Evolutionary conservation across 2,113 vertebrate genomes (phyloP).

Genomic region (Nesoenas mayeri): DNA sequence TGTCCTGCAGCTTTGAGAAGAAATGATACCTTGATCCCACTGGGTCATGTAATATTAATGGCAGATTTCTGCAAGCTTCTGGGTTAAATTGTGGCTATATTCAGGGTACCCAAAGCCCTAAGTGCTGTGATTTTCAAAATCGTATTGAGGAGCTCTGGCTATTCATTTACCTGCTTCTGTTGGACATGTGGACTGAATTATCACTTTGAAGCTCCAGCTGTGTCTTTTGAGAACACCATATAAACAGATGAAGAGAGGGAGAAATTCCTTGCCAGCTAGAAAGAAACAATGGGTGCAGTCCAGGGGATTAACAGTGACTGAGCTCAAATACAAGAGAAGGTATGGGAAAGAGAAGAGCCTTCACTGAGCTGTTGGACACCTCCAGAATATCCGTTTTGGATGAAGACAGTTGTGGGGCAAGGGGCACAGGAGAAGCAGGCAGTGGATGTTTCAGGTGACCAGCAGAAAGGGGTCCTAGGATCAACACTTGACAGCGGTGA

Average conservation of each 20-base stretch:
- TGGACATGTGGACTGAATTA: background rate
- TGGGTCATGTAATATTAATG: background rate
- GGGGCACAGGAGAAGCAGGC: background rate
- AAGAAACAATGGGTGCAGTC: background rate
- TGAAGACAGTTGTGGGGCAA: background rate
- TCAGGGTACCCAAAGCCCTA: background rate
- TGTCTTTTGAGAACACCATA: background rate
- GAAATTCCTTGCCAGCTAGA: background rate
- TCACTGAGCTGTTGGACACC: background rate
- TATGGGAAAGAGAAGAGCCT: background rate
- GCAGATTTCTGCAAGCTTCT: background rate
- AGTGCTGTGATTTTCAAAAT: background rate
- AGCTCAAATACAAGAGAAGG: background rate
- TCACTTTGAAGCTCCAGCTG: background rate
- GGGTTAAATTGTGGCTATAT: background rate
- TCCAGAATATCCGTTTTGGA: background rate
- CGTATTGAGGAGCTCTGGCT: background rate
- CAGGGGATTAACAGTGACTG: background rate
- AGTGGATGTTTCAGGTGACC: background rate
- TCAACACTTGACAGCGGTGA: fast-evolving
- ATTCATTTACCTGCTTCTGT: background rate
- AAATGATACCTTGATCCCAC: background rate
- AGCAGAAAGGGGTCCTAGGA: background rate
- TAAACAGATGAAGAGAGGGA: background rate
- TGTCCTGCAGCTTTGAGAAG: background rate